A percentile compares a stretch with the other conserved stretches of the same genome.
phyloP scores from a whole-genome alignment of 2,888 invertebrate species.

The Drosophila quinaria region DNA sequence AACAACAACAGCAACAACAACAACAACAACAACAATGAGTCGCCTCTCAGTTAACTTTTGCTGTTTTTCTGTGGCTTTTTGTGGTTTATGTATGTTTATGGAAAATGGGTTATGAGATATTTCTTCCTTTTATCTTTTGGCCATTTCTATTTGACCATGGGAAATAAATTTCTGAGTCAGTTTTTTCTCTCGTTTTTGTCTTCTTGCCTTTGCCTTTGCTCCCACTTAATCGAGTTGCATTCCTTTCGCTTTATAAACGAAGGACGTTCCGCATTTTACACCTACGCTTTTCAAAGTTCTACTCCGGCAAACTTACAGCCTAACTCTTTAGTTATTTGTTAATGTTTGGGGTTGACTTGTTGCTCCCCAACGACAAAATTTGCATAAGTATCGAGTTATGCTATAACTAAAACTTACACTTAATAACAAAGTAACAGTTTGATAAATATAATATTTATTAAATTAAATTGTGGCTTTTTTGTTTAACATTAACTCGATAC shows the following conservation, averaged over 20 bases:
- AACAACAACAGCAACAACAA: slow-evolving; percentile 44
- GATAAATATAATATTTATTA: background rate
- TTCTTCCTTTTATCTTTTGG: slow-evolving; percentile 78
- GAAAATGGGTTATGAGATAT: slow-evolving; percentile 82
- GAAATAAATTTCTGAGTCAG: slow-evolving; percentile 74
- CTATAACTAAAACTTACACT: background rate
- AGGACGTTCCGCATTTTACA: slow-evolving; percentile 73
- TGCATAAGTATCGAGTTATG: slow-evolving; percentile 21
- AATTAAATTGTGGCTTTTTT: no score
- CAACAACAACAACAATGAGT: slow-evolving; percentile 46
- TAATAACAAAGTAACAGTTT: background rate
- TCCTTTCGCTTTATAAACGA: slow-evolving; percentile 36
- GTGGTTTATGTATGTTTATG: slow-evolving; percentile 81
- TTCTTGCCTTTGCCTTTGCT: slow-evolving; percentile 26
- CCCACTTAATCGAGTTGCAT: slow-evolving; percentile 74
- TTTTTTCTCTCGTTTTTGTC: slow-evolving; percentile 7
- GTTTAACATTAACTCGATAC: no score
- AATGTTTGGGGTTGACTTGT: slow-evolving; percentile 18
- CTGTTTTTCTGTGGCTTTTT: slow-evolving; percentile 58
- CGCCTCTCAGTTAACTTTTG: slow-evolving; percentile 47
- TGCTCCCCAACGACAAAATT: slow-evolving; percentile 30
- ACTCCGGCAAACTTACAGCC: background rate
- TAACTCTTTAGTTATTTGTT: slow-evolving; percentile 28
- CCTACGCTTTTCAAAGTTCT: slow-evolving; percentile 59
- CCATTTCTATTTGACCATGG: slow-evolving; percentile 82